These are phyloP conservation scores for Paracyclopina nana DNA, from an alignment of 1,140 invertebrate species.

Conservation along the genomic window DNA sequence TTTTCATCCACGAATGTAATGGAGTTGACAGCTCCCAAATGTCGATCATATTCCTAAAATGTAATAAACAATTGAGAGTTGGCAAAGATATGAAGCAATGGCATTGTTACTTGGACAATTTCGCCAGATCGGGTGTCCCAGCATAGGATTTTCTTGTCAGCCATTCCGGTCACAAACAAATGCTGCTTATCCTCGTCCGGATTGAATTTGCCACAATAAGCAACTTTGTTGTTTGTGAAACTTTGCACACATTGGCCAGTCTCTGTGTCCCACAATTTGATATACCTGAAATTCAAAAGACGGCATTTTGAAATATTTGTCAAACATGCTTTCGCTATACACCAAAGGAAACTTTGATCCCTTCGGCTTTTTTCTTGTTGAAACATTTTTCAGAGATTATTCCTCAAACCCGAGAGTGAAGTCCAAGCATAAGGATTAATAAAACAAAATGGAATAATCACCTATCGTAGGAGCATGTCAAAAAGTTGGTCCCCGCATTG, in stretches of 20 bases:
- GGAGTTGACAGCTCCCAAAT: slow-evolving; percentile 93
- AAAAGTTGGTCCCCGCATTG: slow-evolving; percentile 72
- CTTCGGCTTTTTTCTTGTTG: too few species aligned
- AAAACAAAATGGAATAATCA: too few species aligned
- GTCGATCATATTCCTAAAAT: slow-evolving; percentile 98
- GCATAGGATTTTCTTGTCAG: slow-evolving; percentile 97
- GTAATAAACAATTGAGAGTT: too few species aligned
- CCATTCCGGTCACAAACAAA: slow-evolving; percentile 91
- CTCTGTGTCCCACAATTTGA: slow-evolving; percentile 98
- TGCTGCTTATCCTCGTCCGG: slow-evolving; percentile 92
- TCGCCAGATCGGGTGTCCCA: slow-evolving; percentile 90
- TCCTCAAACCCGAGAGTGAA: too few species aligned
- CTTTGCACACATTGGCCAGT: slow-evolving; percentile 74
- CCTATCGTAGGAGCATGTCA: slow-evolving; percentile 48
- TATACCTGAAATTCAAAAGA: slow-evolving; percentile 55
- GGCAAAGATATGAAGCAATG: too few species aligned
- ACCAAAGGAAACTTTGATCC: neutral
- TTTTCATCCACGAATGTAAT: slow-evolving; percentile 99
- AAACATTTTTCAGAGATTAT: too few species aligned
- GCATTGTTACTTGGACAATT: slow-evolving; percentile 84
- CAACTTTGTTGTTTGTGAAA: slow-evolving; percentile 83
- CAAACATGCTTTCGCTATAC: neutral
- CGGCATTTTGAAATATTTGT: too few species aligned
- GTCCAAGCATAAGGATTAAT: too few species aligned
- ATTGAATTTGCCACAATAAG: slow-evolving; percentile 95